These are phyloP conservation scores for Tor tambroides DNA, from an alignment of 2,113 vertebrate species.

Conservation along the genomic window DNA sequence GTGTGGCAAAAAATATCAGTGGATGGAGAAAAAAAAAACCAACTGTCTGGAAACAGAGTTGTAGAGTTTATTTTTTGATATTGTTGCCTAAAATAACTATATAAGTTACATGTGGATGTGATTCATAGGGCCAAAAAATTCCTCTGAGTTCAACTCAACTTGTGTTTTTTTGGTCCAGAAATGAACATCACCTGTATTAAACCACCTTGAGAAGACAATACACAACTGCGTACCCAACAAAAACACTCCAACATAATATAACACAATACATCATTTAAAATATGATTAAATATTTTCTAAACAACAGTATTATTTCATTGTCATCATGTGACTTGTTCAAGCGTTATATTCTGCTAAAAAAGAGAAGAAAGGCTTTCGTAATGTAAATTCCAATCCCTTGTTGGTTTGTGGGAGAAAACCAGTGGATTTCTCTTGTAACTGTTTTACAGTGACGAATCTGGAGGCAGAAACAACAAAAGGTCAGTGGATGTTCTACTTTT, in stretches of 20 bases:
- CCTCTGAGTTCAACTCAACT: not conserved
- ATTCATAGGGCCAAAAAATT: not conserved
- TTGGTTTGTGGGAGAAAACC: not conserved
- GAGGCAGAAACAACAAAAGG: conserved; percentile 43
- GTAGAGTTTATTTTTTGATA: conserved; percentile 35
- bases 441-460: conserved; percentile 25
- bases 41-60: not conserved
- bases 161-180: not conserved
- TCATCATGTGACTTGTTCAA: not conserved
- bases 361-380: not conserved
- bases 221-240: not conserved
- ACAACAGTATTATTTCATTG: conserved; percentile 31
- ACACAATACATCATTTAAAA: conserved; percentile 42
- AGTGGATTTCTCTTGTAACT: not conserved
- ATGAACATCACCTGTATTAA: not conserved
- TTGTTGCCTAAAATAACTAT: not conserved
- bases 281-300: conserved; percentile 5
- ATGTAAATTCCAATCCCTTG: not conserved
- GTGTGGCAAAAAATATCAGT: not conserved
- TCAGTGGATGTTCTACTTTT: not conserved
- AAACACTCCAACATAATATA: not conserved
- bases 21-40: conserved; percentile 13
- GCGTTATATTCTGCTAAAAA: not conserved
- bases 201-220: not conserved
- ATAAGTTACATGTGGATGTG: not conserved